Evolutionary conservation across 2,888 invertebrate species (phyloP), one percentile per base, ranked within the genome.

Genomic region (Ethmia dodecea): DNA sequence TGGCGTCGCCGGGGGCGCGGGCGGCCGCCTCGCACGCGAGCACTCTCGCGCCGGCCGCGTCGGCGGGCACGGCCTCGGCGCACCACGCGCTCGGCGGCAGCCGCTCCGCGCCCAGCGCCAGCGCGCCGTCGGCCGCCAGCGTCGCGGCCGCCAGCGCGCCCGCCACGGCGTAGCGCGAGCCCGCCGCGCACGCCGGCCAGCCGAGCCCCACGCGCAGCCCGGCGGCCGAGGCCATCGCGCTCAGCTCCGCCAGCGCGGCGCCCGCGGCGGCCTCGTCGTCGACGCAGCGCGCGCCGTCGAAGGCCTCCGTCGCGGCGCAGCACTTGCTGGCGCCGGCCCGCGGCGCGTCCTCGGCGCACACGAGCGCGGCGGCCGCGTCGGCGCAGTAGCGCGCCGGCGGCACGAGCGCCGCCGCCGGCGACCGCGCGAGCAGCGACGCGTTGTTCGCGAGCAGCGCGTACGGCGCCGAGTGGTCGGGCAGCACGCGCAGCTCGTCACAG

Each of bases 341-440:
- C 66, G 52, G 38, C 27, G 53, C 71, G 47, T 71, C 74, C 40
- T 72, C 79, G 2, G 64, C 61, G 63, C 94, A 94, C 3, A 91
- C 89, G 3, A 94, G 73, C 5, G 91, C 89, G 2, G 88, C 89
- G 11, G 83, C 83, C 22, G 88, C 77, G 62, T 94, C 94, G 26
- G 91, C 88, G 68, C 95, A 95, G 68, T 89, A 94, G 25, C 88
- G 84, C 1, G 67, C 65, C 0, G 91, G 88, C 4, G 88, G 75
- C 38, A 92, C 66, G 29, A 80, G 76, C 9, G 30, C 36, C 20
- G 39, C 50, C 24, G 33, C 45, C 31, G 58, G 55, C 35, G 88
- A 87, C 0, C 89, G 79, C 40, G 91, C 63, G 52, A 87, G 78
- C 36, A 92, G 77, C 6, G 89, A 89, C 0, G 92, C 94, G 64